These are phyloP conservation scores for pig (Sus scrofa) DNA, from an alignment of 2,113 vertebrate species.

Conservation along the genomic window T2T-Sscrofa CM000830.6:32527501-32528000, in stretches of 20 bases:
- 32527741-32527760: not conserved
- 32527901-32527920: not conserved
- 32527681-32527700: not conserved
- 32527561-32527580: not conserved
- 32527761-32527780: not conserved
- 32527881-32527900: not conserved
- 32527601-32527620: not conserved
- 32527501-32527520: not conserved
- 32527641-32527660: not conserved
- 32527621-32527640: not conserved
- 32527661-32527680: not conserved
- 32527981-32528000: not conserved
- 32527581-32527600: not conserved
- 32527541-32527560: not conserved
- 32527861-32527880: not conserved
- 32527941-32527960: not conserved
- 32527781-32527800: not conserved
- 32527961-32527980: not conserved
- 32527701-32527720: not conserved
- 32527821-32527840: not conserved
- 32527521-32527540: not conserved
- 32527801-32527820: not conserved
- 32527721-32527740: not conserved
- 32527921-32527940: not conserved
- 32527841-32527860: not conserved